phyloP scores from a whole-genome alignment of 30 jellyfish, hydroid and myxozoan genomes.

The Morbakka virulenta region DNA sequence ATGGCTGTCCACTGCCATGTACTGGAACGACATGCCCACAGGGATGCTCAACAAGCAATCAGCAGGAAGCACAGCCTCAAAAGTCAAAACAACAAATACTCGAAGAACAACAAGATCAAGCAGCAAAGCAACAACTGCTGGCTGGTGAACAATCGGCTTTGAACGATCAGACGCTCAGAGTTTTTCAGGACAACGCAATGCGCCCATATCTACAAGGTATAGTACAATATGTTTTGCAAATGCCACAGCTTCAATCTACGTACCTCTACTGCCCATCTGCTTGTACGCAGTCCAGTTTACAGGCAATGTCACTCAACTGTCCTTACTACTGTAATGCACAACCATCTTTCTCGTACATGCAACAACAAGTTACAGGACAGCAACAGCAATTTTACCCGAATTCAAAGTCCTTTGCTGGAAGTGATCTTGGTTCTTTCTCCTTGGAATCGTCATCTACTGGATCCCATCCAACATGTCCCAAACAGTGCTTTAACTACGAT shows the following conservation, averaged over 20 bases:
- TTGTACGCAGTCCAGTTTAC: background rate
- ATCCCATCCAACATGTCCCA: background rate
- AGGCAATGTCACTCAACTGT: background rate
- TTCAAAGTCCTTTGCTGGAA: background rate
- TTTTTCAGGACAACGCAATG: background rate
- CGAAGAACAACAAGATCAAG: background rate
- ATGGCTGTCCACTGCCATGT: constrained; percentile 79
- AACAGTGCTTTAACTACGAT: background rate
- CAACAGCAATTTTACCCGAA: background rate
- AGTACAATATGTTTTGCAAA: background rate
- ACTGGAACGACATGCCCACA: constrained; percentile 70
- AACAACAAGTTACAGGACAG: background rate
- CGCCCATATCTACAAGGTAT: background rate
- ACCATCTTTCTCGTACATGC: background rate
- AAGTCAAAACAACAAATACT: background rate
- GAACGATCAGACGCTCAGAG: background rate
- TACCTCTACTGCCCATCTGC: background rate
- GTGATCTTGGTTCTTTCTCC: background rate
- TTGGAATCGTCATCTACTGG: background rate
- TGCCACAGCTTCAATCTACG: background rate
- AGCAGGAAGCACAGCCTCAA: background rate
- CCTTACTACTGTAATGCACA: background rate
- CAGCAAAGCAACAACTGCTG: background rate
- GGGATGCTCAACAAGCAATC: constrained; percentile 46
- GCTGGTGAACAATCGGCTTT: background rate